Evolutionary conservation across 2,888 invertebrate species (phyloP).

Genomic region (Tetramorium bicarinatum): DNA sequence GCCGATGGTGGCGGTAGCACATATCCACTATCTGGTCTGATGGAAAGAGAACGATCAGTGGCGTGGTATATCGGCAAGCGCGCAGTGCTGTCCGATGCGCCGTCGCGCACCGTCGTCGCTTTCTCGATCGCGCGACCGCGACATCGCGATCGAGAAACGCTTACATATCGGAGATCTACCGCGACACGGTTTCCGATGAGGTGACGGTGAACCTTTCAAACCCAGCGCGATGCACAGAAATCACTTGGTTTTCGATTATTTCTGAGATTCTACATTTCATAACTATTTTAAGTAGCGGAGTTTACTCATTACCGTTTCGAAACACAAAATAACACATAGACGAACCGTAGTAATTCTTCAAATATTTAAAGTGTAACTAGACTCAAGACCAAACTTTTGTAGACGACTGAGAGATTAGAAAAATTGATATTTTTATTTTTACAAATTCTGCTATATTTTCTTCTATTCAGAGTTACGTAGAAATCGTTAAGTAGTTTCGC

Average conservation of each 20-base stretch:
- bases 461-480: not conserved
- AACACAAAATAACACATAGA: not conserved
- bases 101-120: conserved; percentile 66
- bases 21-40: not conserved
- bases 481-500: not conserved
- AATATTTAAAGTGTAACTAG: not conserved
- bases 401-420: not conserved
- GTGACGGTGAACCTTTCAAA: not conserved
- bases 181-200: conserved; percentile 35
- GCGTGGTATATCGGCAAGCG: conserved; percentile 15
- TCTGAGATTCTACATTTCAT: conserved; percentile 22
- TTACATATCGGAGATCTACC: conserved; percentile 5
- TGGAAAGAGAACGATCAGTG: conserved; percentile 24
- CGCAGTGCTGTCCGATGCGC: conserved; percentile 69
- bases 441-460: not conserved
- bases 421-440: not conserved
- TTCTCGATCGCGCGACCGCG: conserved; percentile 52
- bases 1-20: conserved; percentile 31
- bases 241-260: conserved; percentile 60
- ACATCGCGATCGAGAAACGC: conserved; percentile 37
- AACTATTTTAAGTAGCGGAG: not conserved
- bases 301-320: not conserved
- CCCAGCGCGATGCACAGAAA: conserved; percentile 59
- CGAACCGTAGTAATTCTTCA: too few relatives aligned
- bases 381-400: not conserved